Percentiles rank a stretch among this genome's conserved stretches.
phyloP scores from a whole-genome alignment of 1,140 invertebrate species.

The Halictus rubicundus region DNA sequence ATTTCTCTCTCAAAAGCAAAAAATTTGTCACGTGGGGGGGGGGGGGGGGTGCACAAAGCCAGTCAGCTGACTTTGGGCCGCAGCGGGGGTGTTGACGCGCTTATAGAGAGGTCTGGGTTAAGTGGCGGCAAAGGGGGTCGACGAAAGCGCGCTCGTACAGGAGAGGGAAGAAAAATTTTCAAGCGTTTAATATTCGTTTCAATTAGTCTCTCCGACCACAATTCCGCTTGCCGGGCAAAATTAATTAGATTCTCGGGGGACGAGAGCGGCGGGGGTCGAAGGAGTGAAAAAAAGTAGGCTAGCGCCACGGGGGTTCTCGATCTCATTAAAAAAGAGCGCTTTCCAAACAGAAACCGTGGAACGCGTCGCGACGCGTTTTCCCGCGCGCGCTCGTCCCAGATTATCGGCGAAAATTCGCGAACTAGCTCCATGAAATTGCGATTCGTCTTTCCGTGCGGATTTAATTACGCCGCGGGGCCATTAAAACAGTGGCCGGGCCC shows the following conservation, averaged over 20 bases:
- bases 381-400: neutral
- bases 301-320: neutral
- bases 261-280: no score
- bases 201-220: neutral
- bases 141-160: neutral
- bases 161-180: neutral
- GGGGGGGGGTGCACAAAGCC: no score
- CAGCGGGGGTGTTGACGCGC: neutral
- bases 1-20: no score
- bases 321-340: neutral
- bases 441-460: neutral
- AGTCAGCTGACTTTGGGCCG: neutral
- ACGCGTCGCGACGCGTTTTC: neutral
- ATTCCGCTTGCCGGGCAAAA: neutral
- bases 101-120: neutral
- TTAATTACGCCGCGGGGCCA: conserved; percentile 1
- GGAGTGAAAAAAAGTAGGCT: neutral
- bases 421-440: neutral
- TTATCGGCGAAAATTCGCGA: conserved; percentile 10
- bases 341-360: neutral
- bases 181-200: conserved; percentile 1
- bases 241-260: neutral
- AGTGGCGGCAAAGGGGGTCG: neutral
- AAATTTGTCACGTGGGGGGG: no score
- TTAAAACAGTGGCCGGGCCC: neutral